A percentile compares a stretch with the other conserved stretches of the same genome.
Conservation (phyloP, 30 jellyfish, hydroid and myxozoan genomes). For the Cassiopea xamachana region DNA sequence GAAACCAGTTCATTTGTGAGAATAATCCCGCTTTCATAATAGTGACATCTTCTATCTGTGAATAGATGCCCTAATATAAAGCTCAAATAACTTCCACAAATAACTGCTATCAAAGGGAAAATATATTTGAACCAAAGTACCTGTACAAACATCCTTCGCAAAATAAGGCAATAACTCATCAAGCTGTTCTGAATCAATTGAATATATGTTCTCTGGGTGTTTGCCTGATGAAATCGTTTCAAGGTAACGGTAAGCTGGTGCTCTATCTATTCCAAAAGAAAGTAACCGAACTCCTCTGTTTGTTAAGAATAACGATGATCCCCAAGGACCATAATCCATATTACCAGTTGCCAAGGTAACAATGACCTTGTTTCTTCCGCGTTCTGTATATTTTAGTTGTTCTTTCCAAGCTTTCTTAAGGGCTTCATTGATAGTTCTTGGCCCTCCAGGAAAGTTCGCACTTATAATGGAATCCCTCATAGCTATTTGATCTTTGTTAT, state of each 20-base stretch:
- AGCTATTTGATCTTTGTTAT: slow-evolving; percentile 28
- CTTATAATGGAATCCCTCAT: slow-evolving; percentile 51
- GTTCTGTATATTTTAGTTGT: slow-evolving; percentile 71
- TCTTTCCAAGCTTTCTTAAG: slow-evolving; percentile 95
- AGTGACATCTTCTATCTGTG: too few species aligned
- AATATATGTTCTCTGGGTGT: slow-evolving; percentile 88
- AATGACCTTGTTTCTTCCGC: slow-evolving; percentile 80
- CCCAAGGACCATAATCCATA: slow-evolving; percentile 91
- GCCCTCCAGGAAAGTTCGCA: slow-evolving; percentile 88
- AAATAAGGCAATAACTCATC: slow-evolving; percentile 83
- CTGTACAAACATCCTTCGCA: slow-evolving; percentile 87
- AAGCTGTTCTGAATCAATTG: slow-evolving; percentile 87
- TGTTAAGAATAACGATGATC: slow-evolving; percentile 85
- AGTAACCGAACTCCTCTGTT: slow-evolving; percentile 90
- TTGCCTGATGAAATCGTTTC: slow-evolving; percentile 92
- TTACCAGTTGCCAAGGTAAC: slow-evolving; percentile 91
- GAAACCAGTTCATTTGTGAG: too few species aligned
- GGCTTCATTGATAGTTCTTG: slow-evolving; percentile 89
- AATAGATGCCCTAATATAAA: too few species aligned
- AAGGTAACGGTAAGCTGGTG: slow-evolving; percentile 80
- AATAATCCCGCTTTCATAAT: too few species aligned
- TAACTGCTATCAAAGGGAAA: too few species aligned
- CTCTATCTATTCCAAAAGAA: slow-evolving; percentile 90
- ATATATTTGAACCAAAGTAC: slow-evolving; percentile 20
- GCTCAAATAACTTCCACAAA: too few species aligned